Conservation (phyloP, 2,888 invertebrate species). For the Drosophila heteroneura region DNA sequence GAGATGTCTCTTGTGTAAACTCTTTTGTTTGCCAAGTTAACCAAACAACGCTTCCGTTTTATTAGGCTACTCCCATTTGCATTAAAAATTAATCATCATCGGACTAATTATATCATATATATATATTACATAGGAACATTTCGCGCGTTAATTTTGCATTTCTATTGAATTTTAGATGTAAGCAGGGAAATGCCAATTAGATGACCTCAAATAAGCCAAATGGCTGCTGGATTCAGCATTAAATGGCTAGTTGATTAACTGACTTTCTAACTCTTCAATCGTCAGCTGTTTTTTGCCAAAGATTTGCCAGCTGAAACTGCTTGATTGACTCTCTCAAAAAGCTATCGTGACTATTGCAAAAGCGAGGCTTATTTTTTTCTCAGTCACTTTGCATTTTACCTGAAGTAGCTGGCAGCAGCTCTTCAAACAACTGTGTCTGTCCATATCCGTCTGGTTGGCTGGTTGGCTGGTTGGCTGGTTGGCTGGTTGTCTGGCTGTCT, state of each 20-base stretch:
- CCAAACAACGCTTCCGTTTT: neutral
- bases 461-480: neutral
- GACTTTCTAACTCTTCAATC: neutral
- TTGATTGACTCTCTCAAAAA: neutral
- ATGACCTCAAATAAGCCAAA: neutral
- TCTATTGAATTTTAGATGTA: neutral
- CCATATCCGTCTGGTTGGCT: neutral
- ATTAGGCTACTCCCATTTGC: neutral
- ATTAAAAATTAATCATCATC: neutral
- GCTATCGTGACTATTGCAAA: neutral
- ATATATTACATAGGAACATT: neutral
- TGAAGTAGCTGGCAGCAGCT: constrained; percentile 13
- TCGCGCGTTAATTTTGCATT: neutral
- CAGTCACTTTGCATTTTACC: constrained; percentile 1
- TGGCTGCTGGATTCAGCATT: neutral
- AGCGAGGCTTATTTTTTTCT: neutral
- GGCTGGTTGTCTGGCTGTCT: neutral
- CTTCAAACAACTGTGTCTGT: constrained; percentile 12
- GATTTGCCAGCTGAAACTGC: neutral
- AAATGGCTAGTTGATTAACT: neutral
- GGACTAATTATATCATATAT: neutral
- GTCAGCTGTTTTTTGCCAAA: neutral
- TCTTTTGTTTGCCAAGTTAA: neutral
- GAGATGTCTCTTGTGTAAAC: neutral
- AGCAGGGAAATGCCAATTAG: neutral